phyloP scores from a whole-genome alignment of 2,113 vertebrate species.

The Alexandromys fortis region DNA sequence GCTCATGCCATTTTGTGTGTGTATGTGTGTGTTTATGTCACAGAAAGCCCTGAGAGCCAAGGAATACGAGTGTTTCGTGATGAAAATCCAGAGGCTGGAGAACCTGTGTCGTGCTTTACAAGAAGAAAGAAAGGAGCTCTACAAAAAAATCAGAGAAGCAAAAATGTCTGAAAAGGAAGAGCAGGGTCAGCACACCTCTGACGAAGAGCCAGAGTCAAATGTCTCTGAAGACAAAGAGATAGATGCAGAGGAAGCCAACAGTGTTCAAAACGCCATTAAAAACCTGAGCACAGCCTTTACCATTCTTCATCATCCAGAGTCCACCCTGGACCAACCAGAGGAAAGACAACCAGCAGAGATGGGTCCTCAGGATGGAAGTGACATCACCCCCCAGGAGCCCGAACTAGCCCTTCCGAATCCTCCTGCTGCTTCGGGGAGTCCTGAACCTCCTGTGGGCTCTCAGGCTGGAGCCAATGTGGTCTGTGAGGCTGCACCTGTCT shows the following conservation, averaged over 20 bases:
- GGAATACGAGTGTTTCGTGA: constrained; percentile 93
- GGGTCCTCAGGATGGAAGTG: background rate
- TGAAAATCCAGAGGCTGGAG: constrained; percentile 96
- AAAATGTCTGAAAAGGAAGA: constrained; percentile 79
- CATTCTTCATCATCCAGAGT: constrained; percentile 78
- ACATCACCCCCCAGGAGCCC: background rate
- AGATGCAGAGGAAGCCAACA: constrained; percentile 47
- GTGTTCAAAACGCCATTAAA: constrained; percentile 86
- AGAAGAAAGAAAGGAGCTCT: constrained; percentile 93
- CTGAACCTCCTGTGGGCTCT: background rate
- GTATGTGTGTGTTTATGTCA: constrained; percentile 34
- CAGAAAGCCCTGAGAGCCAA: constrained; percentile 90
- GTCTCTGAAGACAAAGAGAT: constrained; percentile 49
- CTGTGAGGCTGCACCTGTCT: background rate
- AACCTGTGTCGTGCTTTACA: constrained; percentile 94
- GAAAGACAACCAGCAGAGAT: constrained; percentile 33
- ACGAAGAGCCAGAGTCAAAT: constrained; percentile 68
- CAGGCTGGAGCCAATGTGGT: constrained; percentile 22
- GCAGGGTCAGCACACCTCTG: constrained; percentile 61
- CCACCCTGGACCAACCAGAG: background rate
- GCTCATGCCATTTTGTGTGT: background rate
- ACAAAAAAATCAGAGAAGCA: constrained; percentile 93
- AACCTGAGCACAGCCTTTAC: constrained; percentile 88
- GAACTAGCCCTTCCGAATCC: background rate
- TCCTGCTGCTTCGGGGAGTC: background rate